Conservation (phyloP, 1,140 invertebrate species). For the Himalopsyche phryganea region DNA sequence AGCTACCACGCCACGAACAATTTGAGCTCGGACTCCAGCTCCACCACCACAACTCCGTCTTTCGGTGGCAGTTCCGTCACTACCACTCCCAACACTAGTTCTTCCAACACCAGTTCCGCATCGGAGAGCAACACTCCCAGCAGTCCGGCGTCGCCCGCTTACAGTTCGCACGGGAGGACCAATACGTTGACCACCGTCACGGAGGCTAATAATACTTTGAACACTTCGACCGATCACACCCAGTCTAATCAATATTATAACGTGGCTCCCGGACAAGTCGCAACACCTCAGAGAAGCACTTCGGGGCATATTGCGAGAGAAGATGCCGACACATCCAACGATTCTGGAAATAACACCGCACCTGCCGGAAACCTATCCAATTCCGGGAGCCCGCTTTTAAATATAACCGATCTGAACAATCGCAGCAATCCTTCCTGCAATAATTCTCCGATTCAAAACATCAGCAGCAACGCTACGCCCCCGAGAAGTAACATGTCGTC, state of each 20-base stretch:
- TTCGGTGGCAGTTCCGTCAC: slow-evolving; percentile 42
- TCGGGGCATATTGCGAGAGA: slow-evolving; percentile 11
- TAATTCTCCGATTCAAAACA: slow-evolving; percentile 21
- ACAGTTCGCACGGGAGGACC: slow-evolving; percentile 41
- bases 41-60: slow-evolving; percentile 46
- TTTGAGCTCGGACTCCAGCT: slow-evolving; percentile 45
- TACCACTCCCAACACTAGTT: slow-evolving; percentile 45
- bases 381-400: not conserved
- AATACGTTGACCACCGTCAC: slow-evolving; percentile 36
- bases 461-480: slow-evolving; percentile 12
- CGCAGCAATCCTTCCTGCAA: slow-evolving; percentile 1
- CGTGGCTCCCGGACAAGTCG: not conserved
- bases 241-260: slow-evolving; percentile 12
- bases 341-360: not conserved
- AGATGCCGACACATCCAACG: slow-evolving; percentile 2
- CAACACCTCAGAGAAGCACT: slow-evolving; percentile 6
- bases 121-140: slow-evolving; percentile 50
- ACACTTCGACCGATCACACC: slow-evolving; percentile 28
- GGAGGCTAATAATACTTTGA: slow-evolving; percentile 31
- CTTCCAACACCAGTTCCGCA: slow-evolving; percentile 40
- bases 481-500: slow-evolving; percentile 29
- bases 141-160: slow-evolving; percentile 45
- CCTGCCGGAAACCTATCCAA: not conserved
- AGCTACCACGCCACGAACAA: slow-evolving; percentile 26
- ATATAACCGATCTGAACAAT: not conserved